Evolutionary conservation across 2,888 invertebrate species (phyloP).

Genomic region (Camptogramma bilineatum): DNA sequence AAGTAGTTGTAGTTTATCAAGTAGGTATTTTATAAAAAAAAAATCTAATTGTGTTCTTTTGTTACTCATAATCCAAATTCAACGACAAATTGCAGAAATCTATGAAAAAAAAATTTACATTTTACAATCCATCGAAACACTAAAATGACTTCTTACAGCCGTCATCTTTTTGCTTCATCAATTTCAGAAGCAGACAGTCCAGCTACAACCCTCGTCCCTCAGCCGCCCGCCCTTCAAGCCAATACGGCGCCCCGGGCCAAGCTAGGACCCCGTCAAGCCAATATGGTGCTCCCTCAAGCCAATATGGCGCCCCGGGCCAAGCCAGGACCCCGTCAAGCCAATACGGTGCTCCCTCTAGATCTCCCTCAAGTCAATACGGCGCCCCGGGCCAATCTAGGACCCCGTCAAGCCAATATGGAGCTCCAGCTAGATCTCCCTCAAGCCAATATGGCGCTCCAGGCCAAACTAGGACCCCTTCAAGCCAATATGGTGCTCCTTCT

Average conservation of each 20-base stretch:
- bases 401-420: conserved; percentile 40
- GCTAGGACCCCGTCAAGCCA: conserved; percentile 24
- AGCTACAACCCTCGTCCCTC: conserved; percentile 27
- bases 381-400: conserved; percentile 30
- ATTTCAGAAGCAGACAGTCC: conserved; percentile 61
- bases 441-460: conserved; percentile 31
- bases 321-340: conserved; percentile 27
- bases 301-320: conserved; percentile 70
- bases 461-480: conserved; percentile 38
- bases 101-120: too few species aligned
- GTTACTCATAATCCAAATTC: too few species aligned
- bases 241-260: conserved; percentile 68
- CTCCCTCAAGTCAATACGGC: conserved; percentile 4
- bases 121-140: too few species aligned
- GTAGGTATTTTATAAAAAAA: too few species aligned
- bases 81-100: too few species aligned
- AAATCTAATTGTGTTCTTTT: too few species aligned
- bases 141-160: neutral
- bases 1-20: too few species aligned
- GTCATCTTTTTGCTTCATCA: neutral
- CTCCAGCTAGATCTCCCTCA: conserved; percentile 28
- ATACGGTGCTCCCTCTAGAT: conserved; percentile 44
- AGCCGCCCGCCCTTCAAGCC: conserved; percentile 45
- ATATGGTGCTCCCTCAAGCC: conserved; percentile 40
- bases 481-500: conserved; percentile 63